Conservation (phyloP, 1,140 invertebrate genomes). For the Trichonephila clavipes region DNA sequence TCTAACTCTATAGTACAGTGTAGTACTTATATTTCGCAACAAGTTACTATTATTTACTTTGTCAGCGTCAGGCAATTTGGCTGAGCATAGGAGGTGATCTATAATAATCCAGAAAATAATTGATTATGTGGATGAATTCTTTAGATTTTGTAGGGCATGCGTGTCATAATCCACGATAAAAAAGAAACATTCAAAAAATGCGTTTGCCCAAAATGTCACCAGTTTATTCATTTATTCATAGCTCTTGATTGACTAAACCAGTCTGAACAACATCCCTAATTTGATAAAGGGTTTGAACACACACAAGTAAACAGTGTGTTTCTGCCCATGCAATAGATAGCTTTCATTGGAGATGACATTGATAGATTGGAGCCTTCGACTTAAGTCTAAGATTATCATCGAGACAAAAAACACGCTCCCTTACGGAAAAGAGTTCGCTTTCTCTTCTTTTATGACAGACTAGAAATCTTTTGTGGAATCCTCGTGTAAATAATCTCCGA, state of each 20-base stretch:
- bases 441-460: conserved; percentile 9
- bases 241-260: background rate
- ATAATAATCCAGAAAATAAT: no score
- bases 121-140: no score
- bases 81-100: no score
- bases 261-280: background rate
- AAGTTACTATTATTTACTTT: no score
- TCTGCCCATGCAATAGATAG: background rate
- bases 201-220: background rate
- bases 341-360: background rate
- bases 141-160: no score
- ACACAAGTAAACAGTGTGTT: background rate
- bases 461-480: conserved; percentile 6
- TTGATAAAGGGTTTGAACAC: background rate
- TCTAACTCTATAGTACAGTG: no score
- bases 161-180: background rate
- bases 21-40: no score
- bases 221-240: background rate
- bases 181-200: background rate
- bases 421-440: background rate
- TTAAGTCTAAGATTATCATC: conserved; percentile 35
- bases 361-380: conserved; percentile 18
- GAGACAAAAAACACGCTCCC: background rate
- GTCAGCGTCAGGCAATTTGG: no score
- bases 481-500: conserved; percentile 18